Evolutionary conservation across 2,797 vertebrate species (phyloP).

Genomic region (Lophius americanus): DNA sequence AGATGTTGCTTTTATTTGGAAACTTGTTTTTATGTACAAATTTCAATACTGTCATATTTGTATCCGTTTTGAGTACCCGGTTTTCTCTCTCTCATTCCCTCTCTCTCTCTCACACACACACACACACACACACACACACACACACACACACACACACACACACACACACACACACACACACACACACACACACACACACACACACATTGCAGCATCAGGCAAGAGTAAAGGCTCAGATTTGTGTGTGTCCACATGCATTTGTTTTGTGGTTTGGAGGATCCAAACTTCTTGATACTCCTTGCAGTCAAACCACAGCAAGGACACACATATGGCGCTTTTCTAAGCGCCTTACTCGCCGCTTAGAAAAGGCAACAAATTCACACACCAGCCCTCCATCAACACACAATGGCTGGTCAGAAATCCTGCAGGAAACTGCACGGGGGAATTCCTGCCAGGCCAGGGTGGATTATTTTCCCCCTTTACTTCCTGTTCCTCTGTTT

Average conservation of each 20-base stretch:
- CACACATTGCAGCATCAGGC: slow-evolving; percentile 71
- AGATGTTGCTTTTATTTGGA: slow-evolving; percentile 22
- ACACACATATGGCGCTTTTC: slow-evolving; percentile 60
- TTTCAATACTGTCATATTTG: slow-evolving; percentile 66
- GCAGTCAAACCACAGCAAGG: slow-evolving; percentile 76
- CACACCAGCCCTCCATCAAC: slow-evolving; percentile 20
- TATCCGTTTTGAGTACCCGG: slow-evolving; percentile 57
- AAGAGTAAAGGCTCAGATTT: slow-evolving; percentile 68
- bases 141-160: slow-evolving; percentile 15
- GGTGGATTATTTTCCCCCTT: slow-evolving; percentile 74
- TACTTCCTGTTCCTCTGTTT: slow-evolving; percentile 72
- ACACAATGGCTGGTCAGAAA: slow-evolving; percentile 74
- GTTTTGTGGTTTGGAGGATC: slow-evolving; percentile 65
- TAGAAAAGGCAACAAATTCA: slow-evolving; percentile 53
- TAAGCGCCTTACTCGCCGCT: slow-evolving; percentile 50
- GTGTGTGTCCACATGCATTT: slow-evolving; percentile 54
- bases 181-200: background rate
- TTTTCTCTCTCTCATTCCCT: slow-evolving; percentile 30
- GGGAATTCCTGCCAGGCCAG: slow-evolving; percentile 78
- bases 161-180: too few species aligned
- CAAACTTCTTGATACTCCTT: slow-evolving; percentile 78
- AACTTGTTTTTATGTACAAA: background rate
- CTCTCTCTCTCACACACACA: background rate
- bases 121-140: too few species aligned
- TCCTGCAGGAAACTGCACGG: slow-evolving; percentile 76